Base-by-base conservation (phyloP, 2,888 invertebrate species). In the Belgica antarctica region DNA sequence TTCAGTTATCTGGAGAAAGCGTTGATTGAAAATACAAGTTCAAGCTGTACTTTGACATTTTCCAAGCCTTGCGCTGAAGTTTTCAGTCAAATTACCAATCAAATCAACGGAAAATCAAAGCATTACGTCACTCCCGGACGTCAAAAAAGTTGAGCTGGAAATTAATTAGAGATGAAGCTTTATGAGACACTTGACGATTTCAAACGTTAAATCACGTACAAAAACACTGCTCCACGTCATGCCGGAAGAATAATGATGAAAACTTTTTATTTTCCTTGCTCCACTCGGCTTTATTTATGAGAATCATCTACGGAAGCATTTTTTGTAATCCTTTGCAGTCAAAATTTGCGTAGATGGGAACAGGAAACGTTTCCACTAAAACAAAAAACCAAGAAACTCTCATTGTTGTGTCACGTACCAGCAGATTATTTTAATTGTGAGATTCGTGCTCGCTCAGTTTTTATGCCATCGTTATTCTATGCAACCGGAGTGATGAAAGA, bases 121-220 rank as follows among this genome's bases (percentile, higher is more conserved):
- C n/a, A n/a, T n/a, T n/a, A n/a, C n/a, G n/a, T n/a, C n/a, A n/a
- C n/a, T n/a, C n/a, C n/a, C n/a, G n/a, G n/a, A n/a, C n/a, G n/a
- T n/a, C n/a, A n/a, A n/a, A n/a, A n/a, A n/a, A n/a, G n/a, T n/a
- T 8, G 12, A 5, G 28, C 25, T 52, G 22, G 41, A 28, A 47
- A 68, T 68, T 68, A 68, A 68, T 68, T 68, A 68, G 68, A 31
- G 68, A 68, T 31, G 68, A 68, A 57, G 24, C 28, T 68, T 31
- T 22, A 28, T 68, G 68, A 52, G 28, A 66, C 27, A 24, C 59
- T 59, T 59, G 59, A 59, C 59, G 12, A 59, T 59, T 68, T 68
- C 46, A 31, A 27, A 22, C 28, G 31, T 47, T 17, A 28, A 34
- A 68, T 52, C 68, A 68, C 68, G 68, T 68, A 57, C 68, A 57